These are phyloP conservation scores for Oithona nana DNA, from an alignment of 2,888 invertebrate species.

Conservation along the genomic window DNA sequence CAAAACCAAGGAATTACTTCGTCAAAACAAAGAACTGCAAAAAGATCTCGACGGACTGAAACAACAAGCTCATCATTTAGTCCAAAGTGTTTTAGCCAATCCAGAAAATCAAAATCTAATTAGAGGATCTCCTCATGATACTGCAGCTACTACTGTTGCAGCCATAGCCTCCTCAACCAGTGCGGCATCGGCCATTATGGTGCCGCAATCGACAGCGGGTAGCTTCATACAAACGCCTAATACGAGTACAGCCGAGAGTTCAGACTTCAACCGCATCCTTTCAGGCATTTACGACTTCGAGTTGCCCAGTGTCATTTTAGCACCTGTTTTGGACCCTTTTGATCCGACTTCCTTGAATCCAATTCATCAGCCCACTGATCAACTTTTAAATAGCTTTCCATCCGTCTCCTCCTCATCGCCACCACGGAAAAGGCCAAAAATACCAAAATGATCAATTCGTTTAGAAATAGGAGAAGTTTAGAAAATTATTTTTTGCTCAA, in stretches of 20 bases:
- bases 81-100: constrained; percentile 39
- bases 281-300: not conserved
- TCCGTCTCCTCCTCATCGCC: too few relatives aligned
- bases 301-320: not conserved
- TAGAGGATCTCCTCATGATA: not conserved
- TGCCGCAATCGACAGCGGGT: too few relatives aligned
- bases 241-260: not conserved
- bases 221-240: too few relatives aligned
- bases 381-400: too few relatives aligned
- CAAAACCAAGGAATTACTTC: constrained; percentile 41
- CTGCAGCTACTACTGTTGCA: constrained; percentile 21
- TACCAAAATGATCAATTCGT: too few relatives aligned
- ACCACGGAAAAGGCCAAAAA: too few relatives aligned
- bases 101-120: constrained; percentile 23
- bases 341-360: too few relatives aligned
- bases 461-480: too few relatives aligned
- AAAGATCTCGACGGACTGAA: constrained; percentile 39
- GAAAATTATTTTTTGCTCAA: too few relatives aligned
- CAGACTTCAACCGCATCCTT: not conserved
- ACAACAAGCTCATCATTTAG: constrained; percentile 41
- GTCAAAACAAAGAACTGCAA: constrained; percentile 41
- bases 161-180: not conserved
- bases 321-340: not conserved
- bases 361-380: too few relatives aligned
- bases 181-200: not conserved